Evolutionary conservation across 2,113 vertebrate species (phyloP), one percentile per base, ranked within the genome.

Genomic region (Struthio camelus): DNA sequence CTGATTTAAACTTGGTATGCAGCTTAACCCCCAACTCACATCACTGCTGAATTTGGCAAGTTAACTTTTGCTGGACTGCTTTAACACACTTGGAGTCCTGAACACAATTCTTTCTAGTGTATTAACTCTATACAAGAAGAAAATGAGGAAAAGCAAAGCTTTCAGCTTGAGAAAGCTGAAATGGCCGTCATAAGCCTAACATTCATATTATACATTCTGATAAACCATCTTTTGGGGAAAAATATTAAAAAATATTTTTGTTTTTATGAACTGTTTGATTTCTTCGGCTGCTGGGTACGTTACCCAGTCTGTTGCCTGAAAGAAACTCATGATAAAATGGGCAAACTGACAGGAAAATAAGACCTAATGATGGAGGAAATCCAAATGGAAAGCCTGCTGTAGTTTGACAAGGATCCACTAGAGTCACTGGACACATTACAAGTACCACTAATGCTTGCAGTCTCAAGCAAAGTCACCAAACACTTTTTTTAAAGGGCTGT

Each of bases 271-370:
- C 64, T 48, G 53, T 78, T 92, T 93, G 81, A 62, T 77, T 95
- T 76, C 70, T 94, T 92, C 87, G 89, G 22, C 95, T 94, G 83
- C 51, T 91, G 83, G 91, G 64, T 88, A 92, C 85, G 67, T 95
- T 94, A 86, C 58, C 94, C 89, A 84, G 84, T 80, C 87, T 95
- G 91, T 92, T 94, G 73, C 80, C 81, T 96, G 80, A 89, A 96
- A 85, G 58, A 93, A 90, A 77, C 58, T 94, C 89, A 66, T 94
- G 91, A 96, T 50, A 71, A 95, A 97, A 84, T 86, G 87, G 97
- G 97, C 96, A 91, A 70, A 79, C 75, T 88, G 89, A 94, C 95
- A 96, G 95, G 94, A 97, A 97, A 97, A 90, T 95, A 87, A 96
- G 96, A 94, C 75, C 78, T 91, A 91, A 87, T 89, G 71, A 83